Conservation (phyloP, 2,113 vertebrate genomes). For the Odontesthes bonariensis region DNA sequence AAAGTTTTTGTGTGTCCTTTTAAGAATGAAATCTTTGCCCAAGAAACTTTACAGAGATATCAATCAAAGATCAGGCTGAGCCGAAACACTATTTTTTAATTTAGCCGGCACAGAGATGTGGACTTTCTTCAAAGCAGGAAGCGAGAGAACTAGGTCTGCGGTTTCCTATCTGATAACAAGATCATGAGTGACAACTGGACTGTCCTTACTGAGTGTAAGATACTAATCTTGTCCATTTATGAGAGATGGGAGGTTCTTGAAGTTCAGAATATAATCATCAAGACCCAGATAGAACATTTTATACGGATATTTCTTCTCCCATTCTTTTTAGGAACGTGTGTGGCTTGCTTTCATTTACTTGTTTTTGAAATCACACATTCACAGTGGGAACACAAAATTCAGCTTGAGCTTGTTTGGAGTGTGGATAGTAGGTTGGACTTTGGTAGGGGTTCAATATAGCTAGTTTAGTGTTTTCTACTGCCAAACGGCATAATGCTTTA, state of each 20-base stretch:
- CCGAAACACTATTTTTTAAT: constrained; percentile 49
- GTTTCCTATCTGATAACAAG: constrained; percentile 48
- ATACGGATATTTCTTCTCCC: neutral
- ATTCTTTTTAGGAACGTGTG: neutral
- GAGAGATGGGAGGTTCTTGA: constrained; percentile 20
- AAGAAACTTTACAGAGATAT: constrained; percentile 44
- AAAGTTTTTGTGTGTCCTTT: constrained; percentile 48
- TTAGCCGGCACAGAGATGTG: constrained; percentile 45
- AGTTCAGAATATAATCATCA: constrained; percentile 35
- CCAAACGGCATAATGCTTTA: neutral
- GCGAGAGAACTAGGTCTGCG: constrained; percentile 11
- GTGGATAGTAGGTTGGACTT: neutral
- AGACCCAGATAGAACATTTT: constrained; percentile 4
- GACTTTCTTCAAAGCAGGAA: constrained; percentile 44
- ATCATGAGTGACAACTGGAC: constrained; percentile 63
- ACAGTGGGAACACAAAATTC: neutral
- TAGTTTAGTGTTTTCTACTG: neutral
- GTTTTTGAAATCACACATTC: neutral
- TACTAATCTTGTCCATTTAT: constrained; percentile 48
- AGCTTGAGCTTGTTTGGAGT: neutral
- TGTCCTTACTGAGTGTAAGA: constrained; percentile 27
- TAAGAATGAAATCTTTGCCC: constrained; percentile 18
- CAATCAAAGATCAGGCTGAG: constrained; percentile 46
- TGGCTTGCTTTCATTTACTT: neutral
- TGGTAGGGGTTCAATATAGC: neutral